phyloP scores from a whole-genome alignment of 2,113 vertebrate genomes.

The cattle (Bos taurus) region DNA sequence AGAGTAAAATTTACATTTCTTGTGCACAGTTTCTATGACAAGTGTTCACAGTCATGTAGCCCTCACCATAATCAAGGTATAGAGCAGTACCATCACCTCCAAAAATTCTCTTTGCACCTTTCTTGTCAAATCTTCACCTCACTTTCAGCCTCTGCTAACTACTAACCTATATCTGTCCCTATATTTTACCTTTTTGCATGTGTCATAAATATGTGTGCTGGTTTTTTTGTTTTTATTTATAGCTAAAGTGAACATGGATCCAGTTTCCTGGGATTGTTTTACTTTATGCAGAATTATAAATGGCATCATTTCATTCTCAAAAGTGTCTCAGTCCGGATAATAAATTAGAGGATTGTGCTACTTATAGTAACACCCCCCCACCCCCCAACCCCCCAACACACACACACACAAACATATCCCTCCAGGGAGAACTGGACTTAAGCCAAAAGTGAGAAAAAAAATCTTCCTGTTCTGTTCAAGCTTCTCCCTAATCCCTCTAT shows the following conservation, averaged over 20 bases:
- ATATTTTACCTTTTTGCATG: neutral
- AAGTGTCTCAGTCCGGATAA: neutral
- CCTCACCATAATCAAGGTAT: neutral
- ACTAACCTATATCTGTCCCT: neutral
- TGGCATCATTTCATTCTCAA: neutral
- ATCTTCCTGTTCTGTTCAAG: neutral
- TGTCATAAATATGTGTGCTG: neutral
- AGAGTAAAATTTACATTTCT: neutral
- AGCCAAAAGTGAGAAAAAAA: neutral
- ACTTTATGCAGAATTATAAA: neutral
- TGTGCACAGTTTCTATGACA: neutral
- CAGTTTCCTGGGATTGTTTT: neutral
- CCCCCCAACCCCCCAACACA: accelerated
- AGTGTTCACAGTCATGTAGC: accelerated
- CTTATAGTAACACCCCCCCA: neutral
- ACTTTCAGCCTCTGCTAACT: neutral
- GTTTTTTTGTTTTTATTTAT: neutral
- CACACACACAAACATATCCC: neutral
- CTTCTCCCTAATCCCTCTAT: neutral
- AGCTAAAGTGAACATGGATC: neutral
- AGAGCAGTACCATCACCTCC: neutral
- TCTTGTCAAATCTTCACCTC: neutral
- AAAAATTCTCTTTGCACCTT: neutral
- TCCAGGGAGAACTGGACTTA: neutral
- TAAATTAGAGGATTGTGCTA: neutral